These are phyloP conservation scores for Recurvirostra avosetta DNA, from an alignment of 2,113 vertebrate species.

Conservation along the genomic window DNA sequence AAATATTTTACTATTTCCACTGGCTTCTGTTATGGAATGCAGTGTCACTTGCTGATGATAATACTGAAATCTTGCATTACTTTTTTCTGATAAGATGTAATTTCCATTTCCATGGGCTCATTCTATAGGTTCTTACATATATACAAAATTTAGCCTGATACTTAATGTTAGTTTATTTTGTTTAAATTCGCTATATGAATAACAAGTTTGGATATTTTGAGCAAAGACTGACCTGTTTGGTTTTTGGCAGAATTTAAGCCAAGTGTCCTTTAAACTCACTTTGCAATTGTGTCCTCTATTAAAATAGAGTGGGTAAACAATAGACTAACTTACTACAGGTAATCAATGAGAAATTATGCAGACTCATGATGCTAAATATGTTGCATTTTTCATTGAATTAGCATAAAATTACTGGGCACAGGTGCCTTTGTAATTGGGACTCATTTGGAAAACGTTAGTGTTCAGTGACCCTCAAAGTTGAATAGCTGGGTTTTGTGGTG, in stretches of 20 bases:
- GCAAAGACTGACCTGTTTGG: not conserved
- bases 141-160: not conserved
- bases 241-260: not conserved
- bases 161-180: not conserved
- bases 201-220: not conserved
- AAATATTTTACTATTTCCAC: not conserved
- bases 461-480: not conserved
- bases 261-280: not conserved
- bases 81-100: not conserved
- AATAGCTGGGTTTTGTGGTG: not conserved
- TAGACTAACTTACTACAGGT: not conserved
- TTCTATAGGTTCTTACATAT: not conserved
- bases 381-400: not conserved
- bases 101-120: not conserved
- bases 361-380: not conserved
- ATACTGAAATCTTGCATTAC: not conserved
- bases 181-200: not conserved
- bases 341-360: conserved; percentile 3
- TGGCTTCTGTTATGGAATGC: not conserved
- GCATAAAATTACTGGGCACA: not conserved
- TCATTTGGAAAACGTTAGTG: not conserved
- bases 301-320: not conserved
- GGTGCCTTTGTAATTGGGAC: conserved; percentile 21
- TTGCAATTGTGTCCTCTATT: not conserved
- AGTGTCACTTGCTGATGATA: not conserved